Base-by-base conservation (phyloP, 2,888 invertebrate species). In the Cataglyphis rosenhaueri region DNA sequence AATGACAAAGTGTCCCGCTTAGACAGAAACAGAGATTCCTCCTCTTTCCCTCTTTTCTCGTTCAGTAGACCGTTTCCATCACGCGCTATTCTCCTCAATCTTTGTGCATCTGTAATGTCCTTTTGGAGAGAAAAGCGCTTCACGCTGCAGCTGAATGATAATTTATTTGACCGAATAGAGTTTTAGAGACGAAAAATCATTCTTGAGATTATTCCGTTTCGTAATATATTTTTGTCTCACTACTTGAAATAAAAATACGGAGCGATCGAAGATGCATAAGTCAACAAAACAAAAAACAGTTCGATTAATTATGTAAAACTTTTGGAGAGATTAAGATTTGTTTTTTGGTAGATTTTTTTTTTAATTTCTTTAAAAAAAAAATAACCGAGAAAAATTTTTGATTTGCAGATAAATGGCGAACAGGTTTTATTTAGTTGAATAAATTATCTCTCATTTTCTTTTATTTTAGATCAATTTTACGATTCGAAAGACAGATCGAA, bases 71-170 rank as follows among this genome's bases (percentile, higher is more conserved):
- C 89, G 91, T 88, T 89, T 87, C 88, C 86, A 76, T 66, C 68
- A 87, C 84, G 84, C 86, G 83, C 88, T 85, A 86, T 84, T 66
- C 52, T 86, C 89, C 88, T 91, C 89, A 89, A 90, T 81, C 87
- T 85, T 85, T 89, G 9, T 55, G 88, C 83, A 87, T 89, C 88
- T 71, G 55, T 66, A 91, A 86, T 91, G 89, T 91, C 88, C 91
- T 91, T 88, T 92, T 89, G 92, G 88, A 92, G 91, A 90, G 90
- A 90, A 57, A 89, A 92, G 87, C 91, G 87, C 91, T 92, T 92
- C 92, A 92, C 93, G 91, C 91, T 92, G 92, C 90, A 88, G 89
- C 92, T 92, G 79, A 82, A 71, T 55, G 44, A 73, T n/a, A 65
- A 78, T 65, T 85, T 66, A 38, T 48, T 82, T 75, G 59, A 66